Conservation (phyloP, 2,797 vertebrate genomes). For the Sciurus carolinensis region DNA sequence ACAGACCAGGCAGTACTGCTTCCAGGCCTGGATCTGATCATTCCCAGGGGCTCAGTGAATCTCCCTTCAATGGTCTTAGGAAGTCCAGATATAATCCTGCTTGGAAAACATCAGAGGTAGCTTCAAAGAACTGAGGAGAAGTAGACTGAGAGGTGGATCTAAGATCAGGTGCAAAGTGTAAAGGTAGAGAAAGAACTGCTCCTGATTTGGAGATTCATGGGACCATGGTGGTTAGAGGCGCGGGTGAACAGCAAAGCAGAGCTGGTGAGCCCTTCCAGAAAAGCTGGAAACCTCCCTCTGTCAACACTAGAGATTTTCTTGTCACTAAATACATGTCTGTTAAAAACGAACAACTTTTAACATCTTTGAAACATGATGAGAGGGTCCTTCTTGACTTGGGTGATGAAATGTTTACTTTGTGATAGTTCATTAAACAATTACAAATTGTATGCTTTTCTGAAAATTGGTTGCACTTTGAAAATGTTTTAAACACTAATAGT, state of each 20-base stretch:
- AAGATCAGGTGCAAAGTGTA: neutral
- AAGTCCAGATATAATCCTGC: neutral
- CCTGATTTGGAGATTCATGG: neutral
- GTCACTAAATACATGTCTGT: neutral
- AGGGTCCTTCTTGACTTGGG: neutral
- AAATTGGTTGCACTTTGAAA: no score
- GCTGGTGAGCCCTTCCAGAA: neutral
- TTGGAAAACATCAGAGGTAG: neutral
- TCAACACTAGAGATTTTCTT: neutral
- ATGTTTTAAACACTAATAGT: no score
- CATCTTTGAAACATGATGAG: constrained; percentile 26
- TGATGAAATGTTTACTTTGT: no score
- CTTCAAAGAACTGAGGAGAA: neutral
- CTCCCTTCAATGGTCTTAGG: neutral
- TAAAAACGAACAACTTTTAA: constrained; percentile 31
- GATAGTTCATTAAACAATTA: no score
- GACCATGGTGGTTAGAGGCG: neutral
- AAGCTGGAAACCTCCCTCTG: neutral
- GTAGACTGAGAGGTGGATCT: neutral
- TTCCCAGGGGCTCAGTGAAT: neutral
- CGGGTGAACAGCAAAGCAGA: neutral
- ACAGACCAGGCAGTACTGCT: neutral
- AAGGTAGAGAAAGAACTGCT: neutral
- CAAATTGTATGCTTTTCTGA: no score
- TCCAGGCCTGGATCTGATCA: constrained; percentile 2